Percentiles rank a stretch among this genome's conserved stretches.
Conservation (phyloP, 2,797 vertebrate genomes). For the Morus bassanus region DNA sequence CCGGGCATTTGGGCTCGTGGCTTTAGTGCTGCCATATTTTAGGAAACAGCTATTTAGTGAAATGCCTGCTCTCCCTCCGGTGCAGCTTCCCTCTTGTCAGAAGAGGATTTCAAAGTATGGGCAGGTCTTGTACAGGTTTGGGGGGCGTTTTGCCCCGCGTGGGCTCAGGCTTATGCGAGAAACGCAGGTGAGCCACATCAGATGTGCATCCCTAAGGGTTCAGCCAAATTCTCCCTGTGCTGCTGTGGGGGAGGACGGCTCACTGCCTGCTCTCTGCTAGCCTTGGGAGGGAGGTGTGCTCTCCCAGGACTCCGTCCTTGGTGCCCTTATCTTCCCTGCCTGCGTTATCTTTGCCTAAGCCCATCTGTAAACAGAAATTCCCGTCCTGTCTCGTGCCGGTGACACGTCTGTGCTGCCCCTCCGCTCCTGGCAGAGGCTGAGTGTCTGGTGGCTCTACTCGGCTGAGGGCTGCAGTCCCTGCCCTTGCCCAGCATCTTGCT, state of each 20-base stretch:
- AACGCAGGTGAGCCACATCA: neutral
- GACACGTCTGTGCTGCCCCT: rapidly evolving
- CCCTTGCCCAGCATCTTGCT: rapidly evolving
- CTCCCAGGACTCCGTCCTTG: slow-evolving; percentile 15
- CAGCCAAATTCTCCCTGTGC: rapidly evolving
- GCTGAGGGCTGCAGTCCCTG: neutral
- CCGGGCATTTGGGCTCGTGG: neutral
- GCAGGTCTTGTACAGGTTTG: neutral
- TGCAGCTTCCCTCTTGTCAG: neutral
- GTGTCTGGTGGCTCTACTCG: neutral
- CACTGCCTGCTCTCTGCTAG: rapidly evolving
- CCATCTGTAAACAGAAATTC: neutral
- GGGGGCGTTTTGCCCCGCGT: neutral
- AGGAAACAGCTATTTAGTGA: neutral
- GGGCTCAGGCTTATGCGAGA: neutral
- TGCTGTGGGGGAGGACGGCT: neutral
- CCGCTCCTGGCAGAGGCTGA: neutral
- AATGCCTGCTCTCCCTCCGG: neutral
- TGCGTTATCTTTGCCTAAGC: neutral
- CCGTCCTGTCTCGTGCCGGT: rapidly evolving
- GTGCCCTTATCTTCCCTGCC: neutral
- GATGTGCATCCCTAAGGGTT: neutral
- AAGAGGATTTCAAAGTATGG: neutral
- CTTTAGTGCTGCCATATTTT: neutral
- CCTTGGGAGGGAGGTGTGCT: neutral